A percentile compares a stretch with the other conserved stretches of the same genome.
phyloP scores from a whole-genome alignment of 1,140 invertebrate genomes.

The Portunus trituberculatus region DNA sequence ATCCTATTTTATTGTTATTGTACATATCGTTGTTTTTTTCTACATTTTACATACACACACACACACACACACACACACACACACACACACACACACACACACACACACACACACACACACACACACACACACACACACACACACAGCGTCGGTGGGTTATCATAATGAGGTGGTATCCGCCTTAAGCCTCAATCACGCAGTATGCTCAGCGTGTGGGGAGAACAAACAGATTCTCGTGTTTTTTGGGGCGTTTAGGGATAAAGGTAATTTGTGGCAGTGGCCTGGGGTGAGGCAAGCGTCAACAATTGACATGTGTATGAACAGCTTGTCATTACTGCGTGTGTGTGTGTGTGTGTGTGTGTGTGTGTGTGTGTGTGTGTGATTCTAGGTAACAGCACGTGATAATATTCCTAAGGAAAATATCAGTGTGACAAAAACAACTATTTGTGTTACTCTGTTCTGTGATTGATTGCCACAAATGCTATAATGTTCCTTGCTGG shows the following conservation, averaged over 20 bases:
- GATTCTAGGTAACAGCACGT: background rate
- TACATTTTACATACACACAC: slow-evolving; percentile 1
- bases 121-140: slow-evolving; percentile 41
- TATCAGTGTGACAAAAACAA: background rate
- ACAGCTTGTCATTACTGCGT: background rate
- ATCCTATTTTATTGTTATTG: background rate
- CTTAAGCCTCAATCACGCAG: too few relatives aligned
- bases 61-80: slow-evolving; percentile 38
- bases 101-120: slow-evolving; percentile 42
- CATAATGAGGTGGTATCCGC: too few relatives aligned
- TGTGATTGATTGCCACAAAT: too few relatives aligned
- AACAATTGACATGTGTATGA: too few relatives aligned
- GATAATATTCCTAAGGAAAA: background rate
- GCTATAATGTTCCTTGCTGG: too few relatives aligned
- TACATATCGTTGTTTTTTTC: background rate
- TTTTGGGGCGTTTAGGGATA: background rate
- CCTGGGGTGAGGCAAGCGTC: too few relatives aligned
- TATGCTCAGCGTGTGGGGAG: too few relatives aligned
- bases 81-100: slow-evolving; percentile 42
- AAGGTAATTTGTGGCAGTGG: background rate
- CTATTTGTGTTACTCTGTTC: too few relatives aligned
- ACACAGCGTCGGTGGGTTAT: background rate
- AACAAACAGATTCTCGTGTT: background rate
- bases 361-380: slow-evolving; percentile 27
- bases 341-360: slow-evolving; percentile 29